phyloP scores from a whole-genome alignment of 2,113 vertebrate genomes.

The Channa argus region DNA sequence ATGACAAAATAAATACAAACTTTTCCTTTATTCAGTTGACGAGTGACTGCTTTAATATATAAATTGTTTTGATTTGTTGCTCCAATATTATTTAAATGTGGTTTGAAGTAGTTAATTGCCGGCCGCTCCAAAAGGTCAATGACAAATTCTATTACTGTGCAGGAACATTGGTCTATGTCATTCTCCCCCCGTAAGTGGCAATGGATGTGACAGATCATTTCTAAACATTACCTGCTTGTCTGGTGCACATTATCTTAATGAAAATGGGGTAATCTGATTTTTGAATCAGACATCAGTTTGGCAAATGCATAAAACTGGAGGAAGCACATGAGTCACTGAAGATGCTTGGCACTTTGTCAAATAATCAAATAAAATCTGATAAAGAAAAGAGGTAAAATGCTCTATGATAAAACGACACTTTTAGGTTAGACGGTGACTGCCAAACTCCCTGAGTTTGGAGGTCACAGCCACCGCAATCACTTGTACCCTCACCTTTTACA shows the following conservation, averaged over 20 bases:
- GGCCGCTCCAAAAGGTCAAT: not conserved
- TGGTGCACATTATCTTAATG: slow-evolving; percentile 68
- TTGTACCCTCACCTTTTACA: no score
- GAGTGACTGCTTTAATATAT: not conserved
- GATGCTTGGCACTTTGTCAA: slow-evolving; percentile 46
- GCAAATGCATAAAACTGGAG: slow-evolving; percentile 50
- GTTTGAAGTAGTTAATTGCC: not conserved
- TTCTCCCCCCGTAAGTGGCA: slow-evolving; percentile 4
- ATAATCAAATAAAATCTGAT: slow-evolving; percentile 42
- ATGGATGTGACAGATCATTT: slow-evolving; percentile 27
- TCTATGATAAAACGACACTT: slow-evolving; percentile 23
- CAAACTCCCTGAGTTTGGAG: no score
- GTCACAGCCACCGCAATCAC: no score
- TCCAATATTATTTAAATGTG: not conserved
- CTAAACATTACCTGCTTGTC: slow-evolving; percentile 29
- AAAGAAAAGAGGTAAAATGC: slow-evolving; percentile 28
- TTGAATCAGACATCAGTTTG: slow-evolving; percentile 58
- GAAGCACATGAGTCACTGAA: slow-evolving; percentile 11
- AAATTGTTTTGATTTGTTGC: not conserved
- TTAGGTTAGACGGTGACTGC: no score
- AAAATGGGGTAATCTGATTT: slow-evolving; percentile 62
- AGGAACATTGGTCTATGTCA: slow-evolving; percentile 56
- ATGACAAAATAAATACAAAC: no score
- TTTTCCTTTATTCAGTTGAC: not conserved
- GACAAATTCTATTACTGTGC: not conserved